Evolutionary conservation across 2,888 invertebrate genomes (phyloP), one percentile per base, ranked within the genome.

Genomic region (Celastrina argiolus): DNA sequence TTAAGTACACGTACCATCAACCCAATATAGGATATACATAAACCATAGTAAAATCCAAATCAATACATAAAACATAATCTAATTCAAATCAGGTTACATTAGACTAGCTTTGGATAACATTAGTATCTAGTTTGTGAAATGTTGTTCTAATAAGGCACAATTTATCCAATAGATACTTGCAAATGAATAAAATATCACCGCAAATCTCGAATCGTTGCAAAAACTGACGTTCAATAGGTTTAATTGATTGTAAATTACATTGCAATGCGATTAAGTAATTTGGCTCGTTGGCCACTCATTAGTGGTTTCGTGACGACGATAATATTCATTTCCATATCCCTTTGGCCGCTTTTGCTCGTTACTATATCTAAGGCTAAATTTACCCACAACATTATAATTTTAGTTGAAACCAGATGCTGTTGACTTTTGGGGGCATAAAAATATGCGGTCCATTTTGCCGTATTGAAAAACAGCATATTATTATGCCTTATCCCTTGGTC

Each of bases 201-300:
- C 61, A n/a, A 67, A 69, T 68, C 65, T 70, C 67, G 63, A 61
- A 72, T 64, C 67, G 67, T 72, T 72, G 71, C 69, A 71, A 72
- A 69, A 72, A 71, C 69, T 68, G 71, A 71, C 71, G 69, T 67
- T 63, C 56, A 67, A 72, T 71, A 66, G 45, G 66, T 71, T 70
- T 74, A 73, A 72, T 73, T 74, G 73, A 70, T 67, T 69, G 69
- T 73, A 73, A 73, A 74, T 69, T 69, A 70, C 68, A 67, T 68
- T 69, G 65, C 65, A 70, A 67, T 65, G 67, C 56, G 63, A 67
- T 41, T 64, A 64, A 67, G 67, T 65, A 64, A 58, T 58, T 65
- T 65, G 61, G 36, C 61, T 39, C 8, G 39, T 61, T 65, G 39
- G 22, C 39, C 36, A 22, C 36, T 61, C 16, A 39, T 61, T 36